Base-by-base conservation (phyloP, 2,797 vertebrate species). In the Lepus oiostolus region DNA sequence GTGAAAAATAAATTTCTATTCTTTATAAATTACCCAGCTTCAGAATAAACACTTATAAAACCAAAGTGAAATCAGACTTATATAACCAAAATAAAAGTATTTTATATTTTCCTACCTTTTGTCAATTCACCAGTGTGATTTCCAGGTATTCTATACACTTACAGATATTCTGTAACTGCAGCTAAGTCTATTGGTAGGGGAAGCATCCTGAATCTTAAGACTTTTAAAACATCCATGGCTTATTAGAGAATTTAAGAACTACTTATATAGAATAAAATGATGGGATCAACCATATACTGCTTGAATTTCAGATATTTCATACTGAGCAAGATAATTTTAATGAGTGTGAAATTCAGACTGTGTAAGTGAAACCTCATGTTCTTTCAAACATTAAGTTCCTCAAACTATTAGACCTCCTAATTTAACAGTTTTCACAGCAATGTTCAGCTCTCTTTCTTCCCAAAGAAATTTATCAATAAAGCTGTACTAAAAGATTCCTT, bases 271-370 rank as follows among this genome's bases (percentile, higher is more conserved):
- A 74, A 74, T 80, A 88, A 85, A 88, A 19, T 24, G 8, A 35
- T 79, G 38, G 14, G 19, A 62, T 79, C 71, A 81, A 12, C 89
- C 75, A 71, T 68, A 24, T n/a, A 60, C 12, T 76, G 28, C 68
- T 89, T 74, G n/a, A 60, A 74, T 92, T 93, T 92, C 52, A 71
- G 22, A 3, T 79, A 60, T 26, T 63, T 67, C 9, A 5, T 54
- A 47, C 72, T 70, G 13, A 75, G 32, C 2, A 88, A 93, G 81
- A 72, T 62, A 63, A 9, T 89, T 74, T 93, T 91, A 93, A 42
- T 50, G n/a, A 16, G n/a, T 68, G 74, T 35, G 32, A 82, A 68
- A 85, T 54, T 85, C 14, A 70, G 30, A 38, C 74, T 52, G 12
- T 62, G 1, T 71, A 65, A 94, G 21, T 77, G 12, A 94, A 89